Conservation (phyloP, 1,140 invertebrate species). For the Lepidurus apus region DNA sequence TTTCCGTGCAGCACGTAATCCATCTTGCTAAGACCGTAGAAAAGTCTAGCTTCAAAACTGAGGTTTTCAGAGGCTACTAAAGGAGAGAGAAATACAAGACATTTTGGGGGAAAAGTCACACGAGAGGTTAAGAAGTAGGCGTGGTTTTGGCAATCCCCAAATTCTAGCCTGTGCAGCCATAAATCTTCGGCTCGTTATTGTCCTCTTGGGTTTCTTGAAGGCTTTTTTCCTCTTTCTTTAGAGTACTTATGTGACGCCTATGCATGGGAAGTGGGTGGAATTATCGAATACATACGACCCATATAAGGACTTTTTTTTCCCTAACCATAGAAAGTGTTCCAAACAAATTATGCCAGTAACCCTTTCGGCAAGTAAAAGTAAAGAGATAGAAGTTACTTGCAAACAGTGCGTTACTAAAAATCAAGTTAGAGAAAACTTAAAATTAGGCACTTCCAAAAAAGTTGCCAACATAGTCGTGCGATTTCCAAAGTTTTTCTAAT, state of each 20-base stretch:
- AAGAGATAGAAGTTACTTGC: too few species aligned
- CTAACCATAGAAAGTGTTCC: too few species aligned
- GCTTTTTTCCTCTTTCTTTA: background rate
- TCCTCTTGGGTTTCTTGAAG: background rate
- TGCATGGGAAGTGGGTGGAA: background rate
- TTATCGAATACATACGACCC: too few species aligned
- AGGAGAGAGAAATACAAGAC: background rate
- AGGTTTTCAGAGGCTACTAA: background rate
- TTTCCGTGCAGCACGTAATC: background rate
- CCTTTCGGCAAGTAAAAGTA: too few species aligned
- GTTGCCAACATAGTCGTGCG: too few species aligned
- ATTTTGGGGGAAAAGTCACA: background rate
- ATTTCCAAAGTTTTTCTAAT: too few species aligned
- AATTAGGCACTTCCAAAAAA: too few species aligned
- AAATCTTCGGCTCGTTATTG: background rate
- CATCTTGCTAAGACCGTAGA: background rate
- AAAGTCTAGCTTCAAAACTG: background rate
- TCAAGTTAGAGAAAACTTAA: too few species aligned
- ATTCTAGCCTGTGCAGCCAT: background rate
- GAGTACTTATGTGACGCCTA: background rate
- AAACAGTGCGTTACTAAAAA: too few species aligned
- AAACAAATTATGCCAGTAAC: too few species aligned
- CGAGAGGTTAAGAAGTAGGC: conserved; percentile 12
- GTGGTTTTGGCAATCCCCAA: background rate
- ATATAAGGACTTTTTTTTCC: too few species aligned